Evolutionary conservation across 2,888 invertebrate genomes (phyloP), one percentile per base, ranked within the genome.

Genomic region (Scaptomyza cyrtandrae): DNA sequence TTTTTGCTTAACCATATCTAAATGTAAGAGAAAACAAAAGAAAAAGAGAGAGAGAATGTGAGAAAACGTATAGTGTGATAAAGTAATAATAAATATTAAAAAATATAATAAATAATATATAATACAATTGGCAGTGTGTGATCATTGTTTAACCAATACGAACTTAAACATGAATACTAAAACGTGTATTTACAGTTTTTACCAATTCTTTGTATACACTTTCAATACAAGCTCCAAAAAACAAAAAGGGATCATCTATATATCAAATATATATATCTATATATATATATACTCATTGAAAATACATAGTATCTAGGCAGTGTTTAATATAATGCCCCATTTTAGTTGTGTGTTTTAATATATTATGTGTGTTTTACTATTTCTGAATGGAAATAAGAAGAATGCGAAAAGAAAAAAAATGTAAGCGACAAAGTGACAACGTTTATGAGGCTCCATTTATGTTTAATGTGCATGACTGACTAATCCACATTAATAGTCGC

Each of bases 1-100:
- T 90, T 91, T 91, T 86, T 91, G 91, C 80, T 90, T 90, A 82
- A 91, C 90, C 91, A 91, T 91, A 91, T 91, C 91, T 91, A 90
- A 71, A 91, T 71, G 66, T 71, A 54, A 71, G 68, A 58, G 80
- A 59, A 79, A 50, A 77, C 45, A 59, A 63, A 75, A 65, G 58
- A 66, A 37, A 55, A 52, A 60, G 24, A 55, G 53, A 60, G 24
- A 37, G 63, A 39, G n/a, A 39, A 69, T 58, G 49, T 65, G 24
- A 66, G 55, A 69, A 75, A 50, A 60, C 39, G 44, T 48, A 63
- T 44, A 39, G 33, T 45, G 37, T 49, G 43, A 53, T 59, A 54
- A 63, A 54, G 19, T 39, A 45, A 58, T 45, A 29, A 43, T 59
- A 71, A 65, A 54, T 35, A 10, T 9, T 1, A 33, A 44, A 69